These are phyloP conservation scores for Scaptomyza hsui DNA, from an alignment of 1,140 invertebrate species.

Conservation along the genomic window DNA sequence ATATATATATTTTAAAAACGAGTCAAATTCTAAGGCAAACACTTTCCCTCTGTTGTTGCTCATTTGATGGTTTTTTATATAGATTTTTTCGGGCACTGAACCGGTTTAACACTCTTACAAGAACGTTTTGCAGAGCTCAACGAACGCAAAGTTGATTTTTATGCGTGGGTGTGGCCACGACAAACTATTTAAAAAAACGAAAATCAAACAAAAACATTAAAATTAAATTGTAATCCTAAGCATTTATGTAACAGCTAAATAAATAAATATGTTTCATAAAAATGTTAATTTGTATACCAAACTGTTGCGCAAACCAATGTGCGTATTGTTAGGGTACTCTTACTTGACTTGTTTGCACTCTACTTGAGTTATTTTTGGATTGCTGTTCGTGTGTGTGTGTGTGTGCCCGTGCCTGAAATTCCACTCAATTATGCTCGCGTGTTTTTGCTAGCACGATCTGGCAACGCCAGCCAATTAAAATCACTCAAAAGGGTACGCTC, in stretches of 20 bases:
- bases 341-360: constrained; percentile 25
- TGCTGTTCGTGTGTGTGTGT: not conserved
- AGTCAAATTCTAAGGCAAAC: constrained; percentile 10
- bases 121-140: constrained; percentile 41
- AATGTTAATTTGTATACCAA: not conserved
- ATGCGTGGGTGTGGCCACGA: constrained; percentile 41
- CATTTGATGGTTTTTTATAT: constrained; percentile 15
- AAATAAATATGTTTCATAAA: constrained; percentile 64
- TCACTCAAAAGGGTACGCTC: constrained; percentile 11
- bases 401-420: constrained; percentile 13
- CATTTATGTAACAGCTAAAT: constrained; percentile 56
- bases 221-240: constrained; percentile 52
- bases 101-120: constrained; percentile 31
- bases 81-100: constrained; percentile 39
- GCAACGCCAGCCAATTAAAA: constrained; percentile 13
- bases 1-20: constrained; percentile 51
- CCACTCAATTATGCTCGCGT: constrained; percentile 16
- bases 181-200: constrained; percentile 45
- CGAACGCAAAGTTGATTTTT: constrained; percentile 20
- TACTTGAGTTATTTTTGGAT: constrained; percentile 57
- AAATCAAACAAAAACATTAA: constrained; percentile 20
- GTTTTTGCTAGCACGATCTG: constrained; percentile 1
- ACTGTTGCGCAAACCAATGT: constrained; percentile 8
- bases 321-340: constrained; percentile 22
- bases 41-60: constrained; percentile 15